phyloP scores from a whole-genome alignment of 2,113 vertebrate genomes.

The Tetraodon nigroviridis region DNA sequence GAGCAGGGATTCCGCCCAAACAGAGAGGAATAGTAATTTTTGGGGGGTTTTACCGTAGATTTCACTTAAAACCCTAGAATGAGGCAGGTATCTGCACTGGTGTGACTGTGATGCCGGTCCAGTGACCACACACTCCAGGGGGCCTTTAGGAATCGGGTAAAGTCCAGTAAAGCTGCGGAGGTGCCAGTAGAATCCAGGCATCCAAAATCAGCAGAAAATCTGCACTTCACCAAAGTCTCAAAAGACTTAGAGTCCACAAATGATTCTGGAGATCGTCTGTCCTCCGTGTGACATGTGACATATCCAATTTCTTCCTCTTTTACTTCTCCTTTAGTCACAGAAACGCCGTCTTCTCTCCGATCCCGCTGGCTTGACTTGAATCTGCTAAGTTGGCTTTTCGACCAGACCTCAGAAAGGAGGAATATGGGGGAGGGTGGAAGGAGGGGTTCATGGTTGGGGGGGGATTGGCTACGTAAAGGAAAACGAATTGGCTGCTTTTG shows the following conservation, averaged over 20 bases:
- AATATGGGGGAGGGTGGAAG: slow-evolving; percentile 36
- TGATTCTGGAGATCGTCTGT: neutral
- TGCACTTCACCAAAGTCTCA: slow-evolving; percentile 17
- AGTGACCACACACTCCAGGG: slow-evolving; percentile 12
- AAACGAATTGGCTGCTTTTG: slow-evolving; percentile 69
- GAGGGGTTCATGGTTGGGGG: slow-evolving; percentile 38
- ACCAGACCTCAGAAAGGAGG: slow-evolving; percentile 57
- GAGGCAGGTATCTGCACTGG: neutral
- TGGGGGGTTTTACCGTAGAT: neutral
- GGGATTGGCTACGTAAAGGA: slow-evolving; percentile 61
- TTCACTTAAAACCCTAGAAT: slow-evolving; percentile 2
- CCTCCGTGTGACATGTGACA: too few relatives aligned
- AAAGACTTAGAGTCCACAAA: slow-evolving; percentile 15
- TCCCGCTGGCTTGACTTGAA: slow-evolving; percentile 32
- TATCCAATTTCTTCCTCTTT: neutral
- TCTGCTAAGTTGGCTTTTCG: slow-evolving; percentile 51
- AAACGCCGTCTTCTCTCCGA: slow-evolving; percentile 32
- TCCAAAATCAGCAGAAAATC: too few relatives aligned
- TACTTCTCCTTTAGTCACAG: slow-evolving; percentile 8
- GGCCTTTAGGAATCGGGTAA: slow-evolving; percentile 10
- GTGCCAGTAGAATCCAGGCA: slow-evolving; percentile 5
- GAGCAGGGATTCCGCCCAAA: neutral
- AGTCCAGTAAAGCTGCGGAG: slow-evolving; percentile 10
- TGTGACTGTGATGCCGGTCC: slow-evolving; percentile 11
- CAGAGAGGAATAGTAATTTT: slow-evolving; percentile 9